A percentile compares a stretch with the other conserved stretches of the same genome.
These are phyloP conservation scores for Barypeithes pellucidus DNA, from an alignment of 2,888 invertebrate species.

Conservation along the genomic window DNA sequence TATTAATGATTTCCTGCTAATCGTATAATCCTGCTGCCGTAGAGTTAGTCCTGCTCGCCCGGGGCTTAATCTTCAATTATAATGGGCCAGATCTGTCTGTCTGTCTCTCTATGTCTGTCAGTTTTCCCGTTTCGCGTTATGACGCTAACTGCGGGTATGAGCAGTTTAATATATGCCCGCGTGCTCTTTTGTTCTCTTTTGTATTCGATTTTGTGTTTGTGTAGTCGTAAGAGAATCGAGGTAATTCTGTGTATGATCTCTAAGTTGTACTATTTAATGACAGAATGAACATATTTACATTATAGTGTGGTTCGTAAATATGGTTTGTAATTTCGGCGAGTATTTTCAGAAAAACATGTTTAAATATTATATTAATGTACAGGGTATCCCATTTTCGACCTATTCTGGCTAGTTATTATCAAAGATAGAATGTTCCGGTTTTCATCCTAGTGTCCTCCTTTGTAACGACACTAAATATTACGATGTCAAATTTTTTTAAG, in stretches of 20 bases:
- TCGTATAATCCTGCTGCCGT: constrained; percentile 60
- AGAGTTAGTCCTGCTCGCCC: constrained; percentile 59
- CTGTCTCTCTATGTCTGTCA: constrained; percentile 26
- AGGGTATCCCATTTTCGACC: too few relatives aligned
- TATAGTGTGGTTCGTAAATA: too few relatives aligned
- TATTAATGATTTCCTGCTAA: constrained; percentile 61
- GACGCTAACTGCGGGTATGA: constrained; percentile 15
- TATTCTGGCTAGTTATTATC: too few relatives aligned
- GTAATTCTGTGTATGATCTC: neutral
- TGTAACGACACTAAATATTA: too few relatives aligned
- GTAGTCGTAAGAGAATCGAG: neutral
- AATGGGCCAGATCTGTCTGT: constrained; percentile 55
- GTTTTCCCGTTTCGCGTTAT: constrained; percentile 16
- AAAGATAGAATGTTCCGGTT: too few relatives aligned
- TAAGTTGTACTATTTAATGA: neutral
- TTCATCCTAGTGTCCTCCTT: too few relatives aligned
- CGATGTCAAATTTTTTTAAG: too few relatives aligned
- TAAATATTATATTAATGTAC: too few relatives aligned
- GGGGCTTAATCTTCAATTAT: constrained; percentile 64
- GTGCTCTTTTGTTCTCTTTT: constrained; percentile 18
- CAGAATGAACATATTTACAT: too few relatives aligned
- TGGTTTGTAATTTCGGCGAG: too few relatives aligned
- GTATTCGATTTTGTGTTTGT: neutral
- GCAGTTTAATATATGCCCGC: constrained; percentile 18
- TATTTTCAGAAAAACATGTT: too few relatives aligned